These are phyloP conservation scores for Salpingus planirostris DNA, from an alignment of 2,888 invertebrate genomes.

Conservation along the genomic window DNA sequence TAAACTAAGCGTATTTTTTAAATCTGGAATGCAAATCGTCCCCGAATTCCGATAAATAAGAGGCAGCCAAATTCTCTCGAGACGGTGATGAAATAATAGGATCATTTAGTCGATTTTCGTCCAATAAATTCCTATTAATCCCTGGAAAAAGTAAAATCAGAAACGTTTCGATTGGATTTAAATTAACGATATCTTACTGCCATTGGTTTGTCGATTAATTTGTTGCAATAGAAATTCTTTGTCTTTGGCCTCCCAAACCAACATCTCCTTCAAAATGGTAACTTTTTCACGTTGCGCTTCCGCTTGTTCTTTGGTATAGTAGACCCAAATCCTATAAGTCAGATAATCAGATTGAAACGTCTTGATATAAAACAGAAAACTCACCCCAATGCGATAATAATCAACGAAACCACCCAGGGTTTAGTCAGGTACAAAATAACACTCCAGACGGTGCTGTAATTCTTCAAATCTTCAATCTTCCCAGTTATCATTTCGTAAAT, in stretches of 20 bases:
- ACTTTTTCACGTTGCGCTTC: conserved; percentile 54
- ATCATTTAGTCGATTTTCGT: no score
- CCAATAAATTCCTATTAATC: no score
- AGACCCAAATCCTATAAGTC: conserved; percentile 49
- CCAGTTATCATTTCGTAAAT: conserved; percentile 52
- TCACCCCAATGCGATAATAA: conserved; percentile 54
- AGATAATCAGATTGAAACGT: conserved; percentile 1
- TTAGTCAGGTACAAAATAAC: conserved; percentile 45
- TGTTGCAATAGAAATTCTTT: conserved; percentile 62
- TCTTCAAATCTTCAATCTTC: conserved; percentile 46
- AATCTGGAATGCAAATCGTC: no score
- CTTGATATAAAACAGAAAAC: no score
- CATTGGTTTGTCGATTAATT: no score
- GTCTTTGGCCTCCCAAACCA: conserved; percentile 57
- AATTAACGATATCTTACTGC: no score
- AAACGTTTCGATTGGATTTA: no score
- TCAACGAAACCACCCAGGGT: conserved; percentile 53
- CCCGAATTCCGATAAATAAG: no score
- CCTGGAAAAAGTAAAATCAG: no score
- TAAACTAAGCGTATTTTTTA: no score
- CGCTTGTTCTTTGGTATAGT: conserved; percentile 55
- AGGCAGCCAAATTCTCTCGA: no score
- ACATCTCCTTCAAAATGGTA: conserved; percentile 52
- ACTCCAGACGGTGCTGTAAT: conserved; percentile 41
- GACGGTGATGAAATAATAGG: no score